Evolutionary conservation across 2,797 vertebrate genomes (phyloP).

Genomic region (Rhinogobio ventralis): DNA sequence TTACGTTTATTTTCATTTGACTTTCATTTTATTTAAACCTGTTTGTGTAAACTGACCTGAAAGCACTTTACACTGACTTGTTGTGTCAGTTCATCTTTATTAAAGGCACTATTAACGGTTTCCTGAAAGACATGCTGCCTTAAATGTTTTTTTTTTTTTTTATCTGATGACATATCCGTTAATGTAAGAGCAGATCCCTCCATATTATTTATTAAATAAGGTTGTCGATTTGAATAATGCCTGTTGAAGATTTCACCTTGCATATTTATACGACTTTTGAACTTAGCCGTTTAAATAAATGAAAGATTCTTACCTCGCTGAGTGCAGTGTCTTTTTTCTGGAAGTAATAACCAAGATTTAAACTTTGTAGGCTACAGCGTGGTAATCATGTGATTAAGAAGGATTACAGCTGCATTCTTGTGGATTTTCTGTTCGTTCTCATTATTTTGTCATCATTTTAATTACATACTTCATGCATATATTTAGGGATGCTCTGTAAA

Average conservation of each 20-base stretch:
- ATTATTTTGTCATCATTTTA: slow-evolving; percentile 3
- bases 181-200: neutral
- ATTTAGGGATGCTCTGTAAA: neutral
- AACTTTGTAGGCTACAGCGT: neutral
- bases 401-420: slow-evolving; percentile 39
- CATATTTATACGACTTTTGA: slow-evolving; percentile 13
- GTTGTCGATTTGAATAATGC: neutral
- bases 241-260: neutral
- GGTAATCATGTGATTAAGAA: slow-evolving; percentile 6
- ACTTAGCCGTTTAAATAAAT: slow-evolving; percentile 22
- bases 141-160: neutral
- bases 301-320: neutral
- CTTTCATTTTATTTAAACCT: slow-evolving; percentile 16
- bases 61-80: slow-evolving; percentile 29
- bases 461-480: neutral
- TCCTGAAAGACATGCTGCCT: slow-evolving; percentile 5
- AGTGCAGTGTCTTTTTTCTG: neutral
- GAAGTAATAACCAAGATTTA: neutral
- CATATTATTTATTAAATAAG: slow-evolving; percentile 10
- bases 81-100: neutral
- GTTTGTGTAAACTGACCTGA: slow-evolving; percentile 31
- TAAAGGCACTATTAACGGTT: neutral
- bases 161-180: neutral
- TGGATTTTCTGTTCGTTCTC: slow-evolving; percentile 10
- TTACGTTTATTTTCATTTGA: slow-evolving; percentile 4